phyloP scores from a whole-genome alignment of 1,140 invertebrate species.

The Drosophila persimilis region DNA sequence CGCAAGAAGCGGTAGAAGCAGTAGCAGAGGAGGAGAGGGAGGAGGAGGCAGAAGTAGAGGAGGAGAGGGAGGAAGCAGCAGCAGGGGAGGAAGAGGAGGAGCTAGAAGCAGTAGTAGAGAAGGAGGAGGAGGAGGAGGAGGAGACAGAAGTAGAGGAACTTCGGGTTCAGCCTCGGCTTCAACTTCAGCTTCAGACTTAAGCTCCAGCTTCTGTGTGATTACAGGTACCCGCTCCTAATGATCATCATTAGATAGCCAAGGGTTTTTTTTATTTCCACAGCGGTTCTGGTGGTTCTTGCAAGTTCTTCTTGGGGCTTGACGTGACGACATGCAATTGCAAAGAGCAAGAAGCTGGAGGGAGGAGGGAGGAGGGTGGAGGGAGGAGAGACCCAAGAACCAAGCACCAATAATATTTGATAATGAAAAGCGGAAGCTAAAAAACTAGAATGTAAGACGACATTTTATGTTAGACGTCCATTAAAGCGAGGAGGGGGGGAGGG shows the following conservation, averaged over 20 bases:
- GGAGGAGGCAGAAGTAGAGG: too few relatives aligned
- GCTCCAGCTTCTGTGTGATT: constrained; percentile 54
- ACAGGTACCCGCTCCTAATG: constrained; percentile 65
- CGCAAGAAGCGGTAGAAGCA: constrained; percentile 25
- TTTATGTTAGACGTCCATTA: constrained; percentile 40
- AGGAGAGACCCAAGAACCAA: constrained; percentile 20
- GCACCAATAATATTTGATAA: constrained; percentile 79
- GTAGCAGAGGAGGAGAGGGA: neutral
- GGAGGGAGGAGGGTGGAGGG: constrained; percentile 6
- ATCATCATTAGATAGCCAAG: constrained; percentile 78
- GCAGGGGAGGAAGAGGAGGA: too few relatives aligned
- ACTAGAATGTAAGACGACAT: constrained; percentile 45
- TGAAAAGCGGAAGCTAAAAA: constrained; percentile 78
- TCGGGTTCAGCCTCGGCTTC: constrained; percentile 23
- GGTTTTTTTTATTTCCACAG: constrained; percentile 46
- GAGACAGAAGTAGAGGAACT: neutral
- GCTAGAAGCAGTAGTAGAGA: constrained; percentile 15
- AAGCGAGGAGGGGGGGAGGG: neutral
- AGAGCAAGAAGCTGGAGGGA: constrained; percentile 4
- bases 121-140: too few relatives aligned
- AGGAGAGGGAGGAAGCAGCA: too few relatives aligned
- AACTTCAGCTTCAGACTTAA: neutral
- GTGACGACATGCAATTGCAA: constrained; percentile 74
- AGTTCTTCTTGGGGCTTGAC: constrained; percentile 34
- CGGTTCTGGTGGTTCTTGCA: neutral